phyloP scores from a whole-genome alignment of 2,113 vertebrate species.

The Bubo blakistoni region DNA sequence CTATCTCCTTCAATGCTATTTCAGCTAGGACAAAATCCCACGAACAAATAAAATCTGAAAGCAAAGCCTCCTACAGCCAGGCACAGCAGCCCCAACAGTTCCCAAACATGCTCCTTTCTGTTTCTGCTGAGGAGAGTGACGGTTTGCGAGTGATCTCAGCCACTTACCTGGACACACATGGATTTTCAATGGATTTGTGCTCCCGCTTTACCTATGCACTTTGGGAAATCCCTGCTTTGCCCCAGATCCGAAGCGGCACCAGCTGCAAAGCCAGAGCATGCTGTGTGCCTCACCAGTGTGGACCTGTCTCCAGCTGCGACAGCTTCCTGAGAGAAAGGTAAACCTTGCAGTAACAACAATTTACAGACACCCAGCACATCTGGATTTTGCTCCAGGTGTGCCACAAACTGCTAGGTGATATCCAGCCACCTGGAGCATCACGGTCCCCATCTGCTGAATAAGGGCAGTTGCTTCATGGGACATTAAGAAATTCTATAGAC shows the following conservation, averaged over 20 bases:
- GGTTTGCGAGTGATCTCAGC: not conserved
- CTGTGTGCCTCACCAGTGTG: rapidly evolving
- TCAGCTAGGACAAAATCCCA: not conserved
- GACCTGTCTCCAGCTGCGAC: not conserved
- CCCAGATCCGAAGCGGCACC: not conserved
- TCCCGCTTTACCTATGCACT: not conserved
- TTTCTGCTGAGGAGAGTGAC: not conserved
- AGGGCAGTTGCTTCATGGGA: not conserved
- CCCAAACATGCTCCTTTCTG: not conserved
- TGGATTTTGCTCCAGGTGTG: not conserved
- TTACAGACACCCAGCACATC: not conserved
- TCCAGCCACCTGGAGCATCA: not conserved
- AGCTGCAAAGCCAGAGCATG: not conserved
- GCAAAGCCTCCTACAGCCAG: not conserved
- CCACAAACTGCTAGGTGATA: not conserved
- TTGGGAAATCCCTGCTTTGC: not conserved
- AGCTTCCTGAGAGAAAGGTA: not conserved
- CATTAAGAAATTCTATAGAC: not conserved
- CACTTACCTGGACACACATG: rapidly evolving
- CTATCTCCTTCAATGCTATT: not conserved
- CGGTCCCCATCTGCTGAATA: not conserved
- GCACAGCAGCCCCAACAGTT: not conserved
- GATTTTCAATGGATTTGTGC: not conserved
- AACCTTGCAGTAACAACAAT: not conserved
- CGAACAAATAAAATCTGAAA: not conserved